Percentiles rank a stretch among this genome's conserved stretches.
These are phyloP conservation scores for Serripes groenlandicus DNA, from an alignment of 2,888 invertebrate genomes.

Conservation along the genomic window DNA sequence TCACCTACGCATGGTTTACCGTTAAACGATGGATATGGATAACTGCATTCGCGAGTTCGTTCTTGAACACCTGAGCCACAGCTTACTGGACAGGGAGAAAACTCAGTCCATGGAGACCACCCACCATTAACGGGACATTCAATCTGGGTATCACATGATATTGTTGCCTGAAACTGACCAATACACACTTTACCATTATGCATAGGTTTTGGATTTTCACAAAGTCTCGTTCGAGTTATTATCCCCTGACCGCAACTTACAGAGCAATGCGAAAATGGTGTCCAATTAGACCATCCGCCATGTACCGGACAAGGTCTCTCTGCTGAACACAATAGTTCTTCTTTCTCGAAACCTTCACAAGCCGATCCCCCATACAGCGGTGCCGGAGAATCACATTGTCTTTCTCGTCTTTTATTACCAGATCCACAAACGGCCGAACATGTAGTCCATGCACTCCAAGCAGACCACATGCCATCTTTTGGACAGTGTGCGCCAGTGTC, in stretches of 20 bases:
- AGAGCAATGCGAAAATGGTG: slow-evolving; percentile 25
- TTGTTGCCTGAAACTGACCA: slow-evolving; percentile 13
- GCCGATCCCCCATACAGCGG: slow-evolving; percentile 30
- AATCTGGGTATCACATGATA: slow-evolving; percentile 33
- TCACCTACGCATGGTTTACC: slow-evolving; percentile 32
- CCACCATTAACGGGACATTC: slow-evolving; percentile 44
- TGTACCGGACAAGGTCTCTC: slow-evolving; percentile 29
- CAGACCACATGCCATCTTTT: slow-evolving; percentile 47
- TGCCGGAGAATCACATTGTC: slow-evolving; percentile 34
- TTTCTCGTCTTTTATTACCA: slow-evolving; percentile 7
- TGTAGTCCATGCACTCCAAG: slow-evolving; percentile 26
- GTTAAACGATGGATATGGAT: slow-evolving; percentile 33
- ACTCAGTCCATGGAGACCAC: slow-evolving; percentile 44
- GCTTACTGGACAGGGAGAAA: slow-evolving; percentile 15
- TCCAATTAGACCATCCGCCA: slow-evolving; percentile 55
- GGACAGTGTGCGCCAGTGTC: slow-evolving; percentile 31
- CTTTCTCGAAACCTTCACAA: slow-evolving; percentile 23
- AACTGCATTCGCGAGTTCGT: slow-evolving; percentile 36
- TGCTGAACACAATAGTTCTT: slow-evolving; percentile 22
- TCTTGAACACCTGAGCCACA: slow-evolving; percentile 36
- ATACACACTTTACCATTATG: slow-evolving; percentile 41
- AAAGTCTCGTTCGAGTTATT: slow-evolving; percentile 28
- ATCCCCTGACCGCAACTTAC: slow-evolving; percentile 48
- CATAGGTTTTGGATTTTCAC: slow-evolving; percentile 46
- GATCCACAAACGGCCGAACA: slow-evolving; percentile 45